Base-by-base conservation (phyloP, 1,140 invertebrate genomes). In the Trichoplusia ni region DNA sequence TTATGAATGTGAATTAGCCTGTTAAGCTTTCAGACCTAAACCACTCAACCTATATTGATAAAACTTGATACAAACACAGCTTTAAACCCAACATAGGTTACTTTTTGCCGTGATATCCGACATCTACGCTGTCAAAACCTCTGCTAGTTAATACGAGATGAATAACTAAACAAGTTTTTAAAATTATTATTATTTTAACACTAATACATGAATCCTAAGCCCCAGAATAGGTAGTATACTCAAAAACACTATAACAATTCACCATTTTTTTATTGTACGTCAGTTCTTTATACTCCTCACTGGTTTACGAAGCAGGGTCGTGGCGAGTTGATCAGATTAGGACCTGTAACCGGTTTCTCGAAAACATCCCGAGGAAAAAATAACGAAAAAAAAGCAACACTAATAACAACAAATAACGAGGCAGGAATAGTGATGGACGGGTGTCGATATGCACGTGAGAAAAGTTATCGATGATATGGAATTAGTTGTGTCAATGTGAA, bases 331-430 rank as follows among this genome's bases (percentile, higher is more conserved):
- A 89, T 86, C 86, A 89, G 86, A 89, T 89, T 89, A 89, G 77
- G 25, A 58, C 60, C 60, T 33, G 56, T 29, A 80, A 86, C 84
- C 84, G 81, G 84, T 86, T 82, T 72, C 68, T 73, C 79, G 69
- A 82, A 87, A 86, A 82, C 82, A 82, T 82, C 79, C 82, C 80
- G 75, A 67, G 71, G 69, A 35, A 42, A 47, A 73, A 77, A 84
- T 44, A 79, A 75, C 77, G 78, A 69, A 83, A 87, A 84, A 85
- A 85, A 83, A n/a, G n/a, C 72, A 70, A 86, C 76, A 75, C 84
- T 89, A 89, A 89, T 86, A 89, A 89, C 84, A 89, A 89, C 86
- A 89, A 89, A 86, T 89, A 89, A 89, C 84, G 83, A 89, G 84
- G 73, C 37, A 33, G 31, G 37, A 47, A 25, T 73, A 83, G 85